Base-by-base conservation (phyloP, 2,113 vertebrate species). In the Eidolon helvum region DNA sequence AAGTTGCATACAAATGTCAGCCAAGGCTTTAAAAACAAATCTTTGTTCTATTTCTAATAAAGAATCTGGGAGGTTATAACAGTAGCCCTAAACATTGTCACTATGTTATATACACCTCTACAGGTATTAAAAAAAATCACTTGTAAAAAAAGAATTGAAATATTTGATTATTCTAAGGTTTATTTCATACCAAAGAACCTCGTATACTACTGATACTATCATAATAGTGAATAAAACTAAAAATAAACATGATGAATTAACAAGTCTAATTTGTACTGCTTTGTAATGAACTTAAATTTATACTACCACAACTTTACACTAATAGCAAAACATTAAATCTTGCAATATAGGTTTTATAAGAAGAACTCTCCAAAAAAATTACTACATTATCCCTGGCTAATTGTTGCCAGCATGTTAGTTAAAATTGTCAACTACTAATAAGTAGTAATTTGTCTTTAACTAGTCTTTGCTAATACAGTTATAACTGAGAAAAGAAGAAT, bases 41-140 rank as follows among this genome's bases (percentile, higher is more conserved):
- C 16, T 92, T 88, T 93, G n/a, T 79, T 93, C 33, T 55, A n/a
- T 50, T 96, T 95, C 38, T 69, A 50, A 66, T 16, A 80, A 94
- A 72, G 15, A 45, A 88, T 69, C 66, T 97, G 12, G 38, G 78
- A 85, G 15, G 4, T 72, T 97, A 55, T 45, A 79, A 87, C 18
- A 78, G 16, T 84, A 88, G 55, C 2, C 48, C 59, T 92, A 92
- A 69, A 92, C 24, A 90, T 40, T 1, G 4, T 87, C 28, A 78
- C n/a, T 75, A 22, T 69, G 19, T 5, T 92, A 55, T 19, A 50
- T 50, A 50, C 50, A 90, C 38, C 3, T 77, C 61, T 65, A 71
- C 50, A n/a, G n/a, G 59, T 35, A 57, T 91, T 71, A 83, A 87
- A 26, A 26, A 90, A 87, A 89, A 45, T 71, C 30, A 90, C 22